Conservation (phyloP, 2,888 invertebrate genomes). For the Daptonema setosum region DNA sequence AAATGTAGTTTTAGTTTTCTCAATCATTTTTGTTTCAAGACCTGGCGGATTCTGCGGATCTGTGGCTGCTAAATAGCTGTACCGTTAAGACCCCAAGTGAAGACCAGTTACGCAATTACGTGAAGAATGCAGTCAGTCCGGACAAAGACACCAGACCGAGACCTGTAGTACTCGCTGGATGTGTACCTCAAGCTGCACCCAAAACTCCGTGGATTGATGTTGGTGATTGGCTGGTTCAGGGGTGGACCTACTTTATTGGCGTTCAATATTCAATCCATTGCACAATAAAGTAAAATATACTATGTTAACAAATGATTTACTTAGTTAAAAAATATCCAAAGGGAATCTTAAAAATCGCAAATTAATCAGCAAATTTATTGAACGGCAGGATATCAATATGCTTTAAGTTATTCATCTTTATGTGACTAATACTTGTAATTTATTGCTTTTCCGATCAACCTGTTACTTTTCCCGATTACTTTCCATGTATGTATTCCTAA, state of each 20-base stretch:
- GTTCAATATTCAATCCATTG: not conserved
- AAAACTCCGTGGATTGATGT: constrained; percentile 28
- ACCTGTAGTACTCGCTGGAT: constrained; percentile 80
- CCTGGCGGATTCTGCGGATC: constrained; percentile 44
- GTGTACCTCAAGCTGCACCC: constrained; percentile 68
- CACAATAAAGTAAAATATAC: no score
- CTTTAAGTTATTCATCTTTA: no score
- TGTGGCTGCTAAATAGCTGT: constrained; percentile 90
- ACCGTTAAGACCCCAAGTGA: constrained; percentile 95
- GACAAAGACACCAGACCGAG: not conserved
- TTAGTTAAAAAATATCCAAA: no score
- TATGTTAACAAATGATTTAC: no score
- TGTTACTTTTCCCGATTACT: no score
- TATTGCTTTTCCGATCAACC: no score
- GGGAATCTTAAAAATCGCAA: no score
- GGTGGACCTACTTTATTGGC: not conserved
- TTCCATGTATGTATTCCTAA: no score
- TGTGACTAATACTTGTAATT: no score
- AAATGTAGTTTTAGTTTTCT: no score
- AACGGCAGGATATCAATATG: no score
- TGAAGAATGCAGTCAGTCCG: constrained; percentile 33
- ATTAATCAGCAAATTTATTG: no score
- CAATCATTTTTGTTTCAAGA: not conserved
- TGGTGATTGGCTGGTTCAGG: not conserved
- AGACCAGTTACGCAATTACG: constrained; percentile 65